Evolutionary conservation across 2,888 invertebrate genomes (phyloP).

Genomic region (Limnephilus marmoratus): DNA sequence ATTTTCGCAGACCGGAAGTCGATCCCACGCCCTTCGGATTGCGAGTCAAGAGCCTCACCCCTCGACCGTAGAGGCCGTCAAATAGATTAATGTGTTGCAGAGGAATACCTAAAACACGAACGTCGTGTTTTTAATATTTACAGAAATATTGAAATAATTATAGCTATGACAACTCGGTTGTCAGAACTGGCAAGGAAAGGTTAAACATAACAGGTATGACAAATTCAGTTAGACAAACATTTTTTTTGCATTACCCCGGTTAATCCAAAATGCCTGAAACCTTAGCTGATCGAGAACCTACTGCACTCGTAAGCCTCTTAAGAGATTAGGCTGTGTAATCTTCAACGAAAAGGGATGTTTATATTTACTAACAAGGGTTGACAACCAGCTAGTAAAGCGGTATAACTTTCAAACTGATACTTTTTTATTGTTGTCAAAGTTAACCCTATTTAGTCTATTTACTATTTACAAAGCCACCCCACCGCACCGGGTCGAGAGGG

Average conservation of each 20-base stretch:
- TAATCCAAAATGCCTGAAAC: not conserved
- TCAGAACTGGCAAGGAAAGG: too few relatives aligned
- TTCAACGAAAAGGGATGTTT: slow-evolving; percentile 62
- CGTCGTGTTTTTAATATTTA: too few relatives aligned
- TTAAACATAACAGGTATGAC: too few relatives aligned
- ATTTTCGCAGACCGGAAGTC: too few relatives aligned
- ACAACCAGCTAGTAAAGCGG: slow-evolving; percentile 59
- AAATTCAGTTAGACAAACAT: too few relatives aligned
- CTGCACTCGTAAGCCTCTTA: slow-evolving; percentile 61
- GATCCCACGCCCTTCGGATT: too few relatives aligned
- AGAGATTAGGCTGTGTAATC: slow-evolving; percentile 64
- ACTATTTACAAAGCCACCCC: slow-evolving; percentile 29
- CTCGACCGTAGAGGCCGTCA: too few relatives aligned
- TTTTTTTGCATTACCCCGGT: not conserved
- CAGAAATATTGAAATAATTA: too few relatives aligned
- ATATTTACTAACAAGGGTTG: slow-evolving; percentile 65
- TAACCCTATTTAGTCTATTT: slow-evolving; percentile 28
- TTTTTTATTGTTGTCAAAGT: slow-evolving; percentile 45
- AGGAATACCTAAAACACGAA: too few relatives aligned
- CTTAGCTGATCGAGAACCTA: not conserved
- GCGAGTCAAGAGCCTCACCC: too few relatives aligned
- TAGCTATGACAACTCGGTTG: too few relatives aligned
- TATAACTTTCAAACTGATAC: slow-evolving; percentile 60
- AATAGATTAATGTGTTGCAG: too few relatives aligned
- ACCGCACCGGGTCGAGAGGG: not conserved